Evolutionary conservation across 1,140 invertebrate genomes (phyloP).

Genomic region (Listronotus oregonensis): DNA sequence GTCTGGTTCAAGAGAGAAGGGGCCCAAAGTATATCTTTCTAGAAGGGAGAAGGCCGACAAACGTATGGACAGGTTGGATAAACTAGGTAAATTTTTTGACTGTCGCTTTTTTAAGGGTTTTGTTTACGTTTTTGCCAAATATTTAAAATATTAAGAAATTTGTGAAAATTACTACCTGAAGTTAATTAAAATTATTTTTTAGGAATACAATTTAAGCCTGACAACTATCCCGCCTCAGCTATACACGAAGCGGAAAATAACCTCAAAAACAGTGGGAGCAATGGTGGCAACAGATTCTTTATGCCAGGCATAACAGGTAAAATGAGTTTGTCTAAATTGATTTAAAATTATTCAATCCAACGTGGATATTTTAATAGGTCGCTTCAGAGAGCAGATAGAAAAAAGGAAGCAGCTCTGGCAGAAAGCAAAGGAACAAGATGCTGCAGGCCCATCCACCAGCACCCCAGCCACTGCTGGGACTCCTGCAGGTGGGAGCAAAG

Average conservation of each 20-base stretch:
- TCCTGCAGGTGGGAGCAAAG: conserved; percentile 47
- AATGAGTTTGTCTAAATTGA: not conserved
- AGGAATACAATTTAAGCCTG: conserved; percentile 32
- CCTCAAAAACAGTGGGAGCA: not conserved
- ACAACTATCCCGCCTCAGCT: conserved; percentile 20
- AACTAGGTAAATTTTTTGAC: conserved; percentile 24
- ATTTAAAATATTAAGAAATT: too few relatives aligned
- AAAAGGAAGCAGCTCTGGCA: conserved; percentile 90
- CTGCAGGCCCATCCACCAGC: conserved; percentile 44
- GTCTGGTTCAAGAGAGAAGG: conserved; percentile 36
- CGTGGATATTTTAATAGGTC: conserved; percentile 54
- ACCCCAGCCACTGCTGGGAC: conserved; percentile 16
- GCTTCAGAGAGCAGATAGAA: conserved; percentile 82
- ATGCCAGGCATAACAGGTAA: conserved; percentile 77
- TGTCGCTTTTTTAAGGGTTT: not conserved
- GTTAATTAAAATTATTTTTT: conserved; percentile 1
- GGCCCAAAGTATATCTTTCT: conserved; percentile 17
- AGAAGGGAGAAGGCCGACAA: conserved; percentile 36
- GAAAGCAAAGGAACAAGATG: conserved; percentile 66
- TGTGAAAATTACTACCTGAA: too few relatives aligned
- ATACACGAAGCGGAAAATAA: conserved; percentile 20
- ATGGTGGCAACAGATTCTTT: conserved; percentile 66
- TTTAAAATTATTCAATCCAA: too few relatives aligned
- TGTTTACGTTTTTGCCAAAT: too few relatives aligned
- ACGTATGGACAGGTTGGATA: conserved; percentile 32